Base-by-base conservation (phyloP, 2,797 vertebrate species). In the Cossypha caffra region DNA sequence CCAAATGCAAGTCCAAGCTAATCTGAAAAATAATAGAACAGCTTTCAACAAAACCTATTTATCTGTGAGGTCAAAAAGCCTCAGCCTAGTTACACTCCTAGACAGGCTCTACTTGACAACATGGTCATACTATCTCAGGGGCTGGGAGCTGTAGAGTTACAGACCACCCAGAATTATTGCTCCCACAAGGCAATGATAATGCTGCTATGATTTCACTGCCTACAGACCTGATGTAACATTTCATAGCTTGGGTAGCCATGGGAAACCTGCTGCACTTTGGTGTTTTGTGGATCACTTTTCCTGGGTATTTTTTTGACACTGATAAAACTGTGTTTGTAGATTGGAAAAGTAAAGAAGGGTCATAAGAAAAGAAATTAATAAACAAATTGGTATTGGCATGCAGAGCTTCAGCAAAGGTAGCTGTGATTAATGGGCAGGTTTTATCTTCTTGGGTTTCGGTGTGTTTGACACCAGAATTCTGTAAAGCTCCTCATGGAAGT, bases 11-110 rank as follows among this genome's bases (percentile, higher is more conserved):
- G 91, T 85, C 82, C 76, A 74, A 88, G 81, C 89, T 95, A 95
- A 97, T 95, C 90, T 96, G 91, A 96, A 93, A 97, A 96, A 93
- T 94, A 96, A 96, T 94, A 85, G 88, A 94, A 25, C 21, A 24
- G 88, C 82, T 95, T 94, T 97, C 94, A 95, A 90, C 85, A 96
- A 94, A 96, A 95, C 77, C 91, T 88, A 90, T 95, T 97, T 93
- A 95, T 95, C 95, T 95, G 11, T 85, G 76, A 95, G 93, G 93
- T 96, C 93, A 91, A 96, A 93, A 95, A 95, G 79, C 33, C 85
- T 94, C 71, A 75, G 94, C 79, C 91, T 91, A 48, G 86, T 91
- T 94, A 62, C 50, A 25, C 86, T 78, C 55, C 76, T 84, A 85
- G 91, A 69, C 37, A 63, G 95, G 82, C 87, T 91, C 64, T 90